Evolutionary conservation across 2,888 invertebrate species (phyloP), one percentile per base, ranked within the genome.

Genomic region (Hecatera dysodea): DNA sequence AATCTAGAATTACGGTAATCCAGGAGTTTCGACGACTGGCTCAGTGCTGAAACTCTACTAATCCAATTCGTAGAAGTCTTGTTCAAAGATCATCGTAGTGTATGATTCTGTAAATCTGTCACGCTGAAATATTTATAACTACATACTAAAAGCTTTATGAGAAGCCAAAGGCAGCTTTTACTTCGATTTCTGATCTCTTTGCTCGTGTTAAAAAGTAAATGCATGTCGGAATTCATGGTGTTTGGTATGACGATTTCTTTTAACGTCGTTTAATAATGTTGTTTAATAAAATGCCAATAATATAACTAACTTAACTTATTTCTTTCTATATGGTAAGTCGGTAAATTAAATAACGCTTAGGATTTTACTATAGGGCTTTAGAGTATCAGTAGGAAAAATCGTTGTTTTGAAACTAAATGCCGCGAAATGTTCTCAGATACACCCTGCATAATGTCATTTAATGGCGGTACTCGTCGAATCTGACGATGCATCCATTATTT

Each of bases 401-500:
- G 19, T 46, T 42, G 3, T 55, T 19, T 44, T 64, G 3, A 17
- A 39, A 55, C 39, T 29, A 22, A 56, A 27, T 48, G 7, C 8
- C 57, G 12, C 5, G 4, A 2, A 27, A 48, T 5, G 5, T 24
- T 53, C 6, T 29, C 8, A 8, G 12, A 44, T 15, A 24, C 60
- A 44, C 0, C 46, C 60, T 66, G 33, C 75, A 57, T 55, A 59
- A 42, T 67, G 70, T 68, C 63, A 63, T 68, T 19, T 48, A 62
- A 59, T 61, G 56, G 59, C 55, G 46, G 50, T 79, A 29, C 55
- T 59, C 48, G 62, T 81, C 68, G 50, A 62, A 79, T 65, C 61
- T 65, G 65, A 67, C 60, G 73, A 71, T 69, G 71, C 60, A 56
- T 67, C 67, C 72, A 78, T 84, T 67, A 77, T 61, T 69, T 70